Evolutionary conservation across 2,888 invertebrate genomes (phyloP), one percentile per base, ranked within the genome.

Genomic region (Machimus atricapillus): DNA sequence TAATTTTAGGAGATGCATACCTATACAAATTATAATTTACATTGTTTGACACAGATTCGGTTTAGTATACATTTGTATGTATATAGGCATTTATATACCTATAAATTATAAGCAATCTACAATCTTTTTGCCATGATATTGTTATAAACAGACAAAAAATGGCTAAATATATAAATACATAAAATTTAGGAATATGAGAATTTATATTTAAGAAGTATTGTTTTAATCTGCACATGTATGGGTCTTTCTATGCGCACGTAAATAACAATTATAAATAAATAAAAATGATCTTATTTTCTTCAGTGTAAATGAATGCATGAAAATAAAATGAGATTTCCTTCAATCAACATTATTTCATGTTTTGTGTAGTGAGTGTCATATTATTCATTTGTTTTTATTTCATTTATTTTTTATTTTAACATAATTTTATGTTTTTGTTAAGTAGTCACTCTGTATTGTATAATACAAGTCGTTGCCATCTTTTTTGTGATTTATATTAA

Each of bases 291-390:
- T 81, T 81, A 81, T 81, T 81, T 81, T 86, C 81, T 87, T 87
- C 79, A 88, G 85, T 87, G 88, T 88, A 88, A 88, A 86, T 86
- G 87, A 88, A 88, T 88, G 88, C 88, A 87, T 88, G 88, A 88
- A 88, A 88, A 82, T 87, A 86, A 86, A 85, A 86, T 40, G 52
- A 86, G 56, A 86, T 74, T 86, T 86, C 85, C 85, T 86, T 77
- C 85, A 86, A 86, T 86, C 77, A 77, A 86, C 78, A 77, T 58
- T 43, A 83, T 66, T 66, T 66, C 66, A 66, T 83, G 83, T 83
- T 66, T 87, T 87, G 74, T 81, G 73, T 78, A 66, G 66, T 27
- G 27, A 66, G 19, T 66, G 58, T 58, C 58, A 66, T 27, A 19
- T 66, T 66, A 66, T 66, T 27, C 27, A 4, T 14, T 66, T 58